Base-by-base conservation (phyloP, 2,888 invertebrate genomes). In the Mylabris sibirica region DNA sequence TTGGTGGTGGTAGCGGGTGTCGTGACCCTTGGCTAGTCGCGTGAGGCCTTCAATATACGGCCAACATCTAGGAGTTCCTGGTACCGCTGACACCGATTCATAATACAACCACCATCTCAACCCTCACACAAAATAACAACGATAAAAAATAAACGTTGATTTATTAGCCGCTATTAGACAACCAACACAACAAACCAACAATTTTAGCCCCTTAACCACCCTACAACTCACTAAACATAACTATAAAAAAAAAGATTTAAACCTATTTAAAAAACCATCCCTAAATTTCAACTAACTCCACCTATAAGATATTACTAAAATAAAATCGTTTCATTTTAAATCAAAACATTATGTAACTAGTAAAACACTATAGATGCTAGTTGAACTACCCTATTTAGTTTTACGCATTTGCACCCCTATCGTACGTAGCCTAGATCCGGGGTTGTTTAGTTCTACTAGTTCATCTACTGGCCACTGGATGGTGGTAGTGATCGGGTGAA, bases 11-110 rank as follows among this genome's bases (percentile, higher is more conserved):
- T 38, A 3, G 60, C 30, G n/a, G 61, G 65, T 75, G 75, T 77
- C 83, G 83, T 84, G 84, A 82, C 84, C 84, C 81, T 73, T 84
- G 84, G 83, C 84, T 81, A 84, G 82, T 84, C 80, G 84, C 84
- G 84, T 84, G 84, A 78, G 75, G 74, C 73, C 73, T 64, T 68
- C 70, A 66, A 62, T 67, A 64, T 65, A 74, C 77, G 80, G 79
- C 78, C 80, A 79, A 76, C 76, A 64, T 68, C 49, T 60, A 60
- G 59, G 68, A 72, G 80, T 80, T 76, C 80, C 81, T 77, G 79
- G 82, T 78, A 80, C 81, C 77, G 76, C 70, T 70, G 75, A 75
- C 78, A 76, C 76, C 73, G 76, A 75, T 78, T 76, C 74, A 66
- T 64, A 66, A 66, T 8, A 61, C 68, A 66, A 68, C 68, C 71